These are phyloP conservation scores for Amphiprion ocellaris DNA, from an alignment of 2,113 vertebrate genomes.

Conservation along the genomic window DNA sequence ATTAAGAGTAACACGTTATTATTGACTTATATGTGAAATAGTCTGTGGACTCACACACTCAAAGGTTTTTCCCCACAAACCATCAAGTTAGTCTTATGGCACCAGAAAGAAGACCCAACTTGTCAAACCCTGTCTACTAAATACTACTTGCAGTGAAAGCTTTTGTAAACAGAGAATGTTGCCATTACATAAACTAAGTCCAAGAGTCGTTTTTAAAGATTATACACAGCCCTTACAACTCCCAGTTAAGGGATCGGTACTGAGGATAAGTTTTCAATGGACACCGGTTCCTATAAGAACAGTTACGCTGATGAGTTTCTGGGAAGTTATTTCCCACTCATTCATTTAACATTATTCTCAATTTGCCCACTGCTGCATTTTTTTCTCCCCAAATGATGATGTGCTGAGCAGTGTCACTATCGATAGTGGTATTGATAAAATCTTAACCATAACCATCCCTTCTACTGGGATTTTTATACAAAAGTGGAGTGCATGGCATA, in stretches of 20 bases:
- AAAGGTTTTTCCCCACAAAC: background rate
- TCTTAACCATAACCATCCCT: background rate
- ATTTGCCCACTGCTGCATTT: background rate
- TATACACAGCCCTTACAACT: background rate
- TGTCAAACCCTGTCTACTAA: conserved; percentile 33
- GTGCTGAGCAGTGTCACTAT: background rate
- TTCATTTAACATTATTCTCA: background rate
- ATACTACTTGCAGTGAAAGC: conserved; percentile 21
- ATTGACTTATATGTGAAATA: conserved; percentile 32
- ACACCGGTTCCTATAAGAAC: background rate
- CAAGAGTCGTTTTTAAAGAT: conserved; percentile 26
- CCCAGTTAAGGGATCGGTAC: background rate
- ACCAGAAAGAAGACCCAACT: background rate
- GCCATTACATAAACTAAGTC: conserved; percentile 14
- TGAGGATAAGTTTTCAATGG: background rate
- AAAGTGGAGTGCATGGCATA: background rate
- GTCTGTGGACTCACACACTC: conserved; percentile 1
- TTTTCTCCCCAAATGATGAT: background rate
- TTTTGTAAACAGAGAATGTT: conserved; percentile 38
- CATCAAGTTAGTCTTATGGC: conserved; percentile 3
- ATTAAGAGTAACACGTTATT: conserved; percentile 34
- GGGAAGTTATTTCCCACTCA: background rate
- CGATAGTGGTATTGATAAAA: background rate
- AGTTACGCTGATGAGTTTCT: background rate
- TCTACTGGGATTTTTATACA: background rate